A percentile compares a stretch with the other conserved stretches of the same genome.
phyloP scores from a whole-genome alignment of 2,797 vertebrate species.

The Danio albolineatus region DNA sequence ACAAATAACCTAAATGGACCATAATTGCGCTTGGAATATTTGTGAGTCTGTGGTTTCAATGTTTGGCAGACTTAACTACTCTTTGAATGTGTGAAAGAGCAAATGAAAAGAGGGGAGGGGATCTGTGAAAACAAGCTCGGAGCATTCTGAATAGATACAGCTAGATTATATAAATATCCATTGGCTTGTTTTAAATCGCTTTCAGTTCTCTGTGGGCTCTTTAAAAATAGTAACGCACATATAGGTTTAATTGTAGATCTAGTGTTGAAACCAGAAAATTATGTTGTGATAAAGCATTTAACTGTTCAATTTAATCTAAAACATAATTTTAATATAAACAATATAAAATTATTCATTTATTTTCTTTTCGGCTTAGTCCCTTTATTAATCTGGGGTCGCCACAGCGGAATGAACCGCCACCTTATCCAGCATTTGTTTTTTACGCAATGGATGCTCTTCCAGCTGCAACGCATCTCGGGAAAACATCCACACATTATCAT shows the following conservation, averaged over 20 bases:
- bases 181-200: constrained; percentile 5
- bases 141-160: constrained; percentile 5
- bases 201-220: neutral
- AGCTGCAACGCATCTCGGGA: too few species aligned
- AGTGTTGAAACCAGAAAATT: constrained; percentile 15
- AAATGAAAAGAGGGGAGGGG: neutral
- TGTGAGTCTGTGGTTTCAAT: constrained; percentile 9
- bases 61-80: constrained; percentile 8
- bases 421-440: too few species aligned
- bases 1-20: constrained; percentile 9
- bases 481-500: too few species aligned
- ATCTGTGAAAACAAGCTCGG: constrained; percentile 14
- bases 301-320: too few species aligned
- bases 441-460: too few species aligned
- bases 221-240: neutral
- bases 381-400: too few species aligned
- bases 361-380: too few species aligned
- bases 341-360: too few species aligned
- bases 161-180: constrained; percentile 5
- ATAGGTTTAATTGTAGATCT: constrained; percentile 1
- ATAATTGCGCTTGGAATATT: constrained; percentile 1
- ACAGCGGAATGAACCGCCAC: too few species aligned
- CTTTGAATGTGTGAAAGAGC: neutral
- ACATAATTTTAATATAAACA: too few species aligned
- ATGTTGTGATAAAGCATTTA: too few species aligned